These are phyloP conservation scores for Sebastes nivosus DNA, from an alignment of 2,797 vertebrate genomes.

Conservation along the genomic window DNA sequence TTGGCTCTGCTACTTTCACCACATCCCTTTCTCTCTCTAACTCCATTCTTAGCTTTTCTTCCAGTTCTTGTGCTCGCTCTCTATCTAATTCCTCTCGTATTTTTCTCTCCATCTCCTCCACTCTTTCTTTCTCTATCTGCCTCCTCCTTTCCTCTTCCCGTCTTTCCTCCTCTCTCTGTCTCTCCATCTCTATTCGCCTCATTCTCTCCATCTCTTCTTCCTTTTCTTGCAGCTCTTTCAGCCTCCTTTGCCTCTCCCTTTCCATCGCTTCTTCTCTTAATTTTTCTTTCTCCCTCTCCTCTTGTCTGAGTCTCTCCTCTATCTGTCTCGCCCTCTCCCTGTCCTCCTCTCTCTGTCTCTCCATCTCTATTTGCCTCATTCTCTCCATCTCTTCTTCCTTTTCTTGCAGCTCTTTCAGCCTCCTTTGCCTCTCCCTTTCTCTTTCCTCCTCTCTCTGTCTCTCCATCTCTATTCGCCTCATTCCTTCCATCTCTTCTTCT, in stretches of 20 bases:
- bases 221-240: neutral
- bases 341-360: neutral
- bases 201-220: conserved; percentile 15
- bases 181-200: neutral
- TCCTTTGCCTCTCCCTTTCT: neutral
- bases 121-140: conserved; percentile 19
- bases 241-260: conserved; percentile 3
- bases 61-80: conserved; percentile 8
- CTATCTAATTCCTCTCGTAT: conserved; percentile 24
- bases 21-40: neutral
- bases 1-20: neutral
- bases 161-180: conserved; percentile 3
- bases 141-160: conserved; percentile 18
- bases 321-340: neutral
- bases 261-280: neutral
- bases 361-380: neutral
- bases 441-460: neutral
- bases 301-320: neutral
- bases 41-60: conserved; percentile 17
- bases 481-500: neutral
- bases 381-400: neutral
- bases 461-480: neutral
- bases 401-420: neutral
- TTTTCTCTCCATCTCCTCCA: conserved; percentile 27
- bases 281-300: neutral